Conservation (phyloP, 2,797 vertebrate genomes). For the Pipistrellus pygmaeus region DNA sequence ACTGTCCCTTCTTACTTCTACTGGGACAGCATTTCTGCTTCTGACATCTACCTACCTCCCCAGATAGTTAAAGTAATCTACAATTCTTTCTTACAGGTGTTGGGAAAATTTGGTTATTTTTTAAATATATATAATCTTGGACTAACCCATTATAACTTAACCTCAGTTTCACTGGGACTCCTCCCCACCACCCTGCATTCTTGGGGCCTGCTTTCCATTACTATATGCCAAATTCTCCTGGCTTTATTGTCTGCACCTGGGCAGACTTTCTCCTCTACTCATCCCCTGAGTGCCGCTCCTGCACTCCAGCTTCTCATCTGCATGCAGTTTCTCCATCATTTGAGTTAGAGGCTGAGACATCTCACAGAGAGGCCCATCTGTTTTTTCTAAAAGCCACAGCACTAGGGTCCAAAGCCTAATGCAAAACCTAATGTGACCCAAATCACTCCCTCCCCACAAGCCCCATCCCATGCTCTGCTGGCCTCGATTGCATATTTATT, state of each 20-base stretch:
- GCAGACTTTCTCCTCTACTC: rapidly evolving
- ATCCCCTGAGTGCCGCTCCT: not conserved
- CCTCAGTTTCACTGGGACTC: not conserved
- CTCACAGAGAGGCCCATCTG: rapidly evolving
- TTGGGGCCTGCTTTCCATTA: not conserved
- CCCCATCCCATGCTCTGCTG: too few relatives aligned
- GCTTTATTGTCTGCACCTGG: rapidly evolving
- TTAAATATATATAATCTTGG: too few relatives aligned
- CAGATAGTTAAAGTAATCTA: not conserved
- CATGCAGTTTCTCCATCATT: rapidly evolving
- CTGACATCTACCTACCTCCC: not conserved
- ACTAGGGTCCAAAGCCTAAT: rapidly evolving
- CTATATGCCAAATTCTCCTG: rapidly evolving
- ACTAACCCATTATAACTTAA: not conserved
- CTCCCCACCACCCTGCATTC: rapidly evolving
- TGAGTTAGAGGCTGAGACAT: not conserved
- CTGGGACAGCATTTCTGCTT: rapidly evolving
- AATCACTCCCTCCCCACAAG: too few relatives aligned
- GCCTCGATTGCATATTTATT: rapidly evolving
- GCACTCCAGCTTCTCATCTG: not conserved
- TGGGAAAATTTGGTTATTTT: not conserved
- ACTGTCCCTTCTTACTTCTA: not conserved
- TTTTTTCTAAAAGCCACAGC: not conserved
- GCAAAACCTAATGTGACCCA: too few relatives aligned
- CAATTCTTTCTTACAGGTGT: not conserved